A percentile compares a stretch with the other conserved stretches of the same genome.
These are phyloP conservation scores for Sericinus montela DNA, from an alignment of 2,888 invertebrate genomes.

Conservation along the genomic window DNA sequence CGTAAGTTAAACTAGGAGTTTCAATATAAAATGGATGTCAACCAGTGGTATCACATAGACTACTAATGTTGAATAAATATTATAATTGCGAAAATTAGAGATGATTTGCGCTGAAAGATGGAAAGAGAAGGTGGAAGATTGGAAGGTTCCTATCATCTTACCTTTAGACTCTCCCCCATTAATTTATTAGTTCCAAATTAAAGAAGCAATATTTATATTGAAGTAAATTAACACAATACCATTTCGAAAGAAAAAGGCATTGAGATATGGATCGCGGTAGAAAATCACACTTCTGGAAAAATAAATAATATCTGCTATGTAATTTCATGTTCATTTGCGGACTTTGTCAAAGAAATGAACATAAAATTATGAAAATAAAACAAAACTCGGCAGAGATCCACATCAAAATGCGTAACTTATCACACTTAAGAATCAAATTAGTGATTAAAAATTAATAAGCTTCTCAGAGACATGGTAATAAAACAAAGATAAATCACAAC, in stretches of 20 bases:
- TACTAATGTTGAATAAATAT: conserved; percentile 29
- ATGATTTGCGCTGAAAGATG: not conserved
- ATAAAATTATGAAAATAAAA: not conserved
- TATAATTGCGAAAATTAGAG: not conserved
- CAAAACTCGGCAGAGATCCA: not conserved
- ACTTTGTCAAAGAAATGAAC: not conserved
- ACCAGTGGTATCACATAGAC: conserved; percentile 69
- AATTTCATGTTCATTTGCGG: not conserved
- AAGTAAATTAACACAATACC: not conserved
- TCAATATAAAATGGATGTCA: conserved; percentile 65
- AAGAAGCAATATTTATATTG: not conserved
- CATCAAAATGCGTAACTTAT: conserved; percentile 7
- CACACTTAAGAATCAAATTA: not conserved
- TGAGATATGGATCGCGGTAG: conserved; percentile 2
- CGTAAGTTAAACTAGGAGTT: conserved; percentile 53
- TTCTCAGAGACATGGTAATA: conserved; percentile 32
- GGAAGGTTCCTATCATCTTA: not conserved
- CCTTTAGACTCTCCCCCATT: not conserved
- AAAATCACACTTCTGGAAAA: not conserved
- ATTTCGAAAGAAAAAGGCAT: not conserved
- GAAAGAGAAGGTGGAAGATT: not conserved
- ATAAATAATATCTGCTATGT: not conserved
- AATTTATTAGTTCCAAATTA: not conserved
- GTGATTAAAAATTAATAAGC: conserved; percentile 25
- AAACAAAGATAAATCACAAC: conserved; percentile 14